A percentile compares a stretch with the other conserved stretches of the same genome.
phyloP scores from a whole-genome alignment of 2,113 vertebrate species.

The Rhynchopsitta pachyrhyncha region DNA sequence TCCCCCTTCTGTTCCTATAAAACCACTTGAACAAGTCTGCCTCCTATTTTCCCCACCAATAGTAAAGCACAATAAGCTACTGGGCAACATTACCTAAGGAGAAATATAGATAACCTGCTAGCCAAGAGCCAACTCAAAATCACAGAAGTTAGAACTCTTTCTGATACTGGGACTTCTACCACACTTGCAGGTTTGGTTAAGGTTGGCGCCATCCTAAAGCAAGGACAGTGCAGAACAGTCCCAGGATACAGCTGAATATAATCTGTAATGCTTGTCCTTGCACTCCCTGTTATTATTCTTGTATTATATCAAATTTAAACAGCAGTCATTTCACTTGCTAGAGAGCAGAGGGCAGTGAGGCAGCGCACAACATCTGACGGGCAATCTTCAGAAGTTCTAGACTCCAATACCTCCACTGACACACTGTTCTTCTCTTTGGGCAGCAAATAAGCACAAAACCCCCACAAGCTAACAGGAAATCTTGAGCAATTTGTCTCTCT shows the following conservation, averaged over 20 bases:
- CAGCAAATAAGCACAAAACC: neutral
- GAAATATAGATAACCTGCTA: neutral
- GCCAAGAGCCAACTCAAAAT: neutral
- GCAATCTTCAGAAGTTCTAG: neutral
- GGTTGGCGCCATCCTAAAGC: neutral
- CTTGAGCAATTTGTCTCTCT: neutral
- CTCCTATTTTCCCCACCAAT: neutral
- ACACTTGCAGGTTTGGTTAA: neutral
- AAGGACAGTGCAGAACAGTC: neutral
- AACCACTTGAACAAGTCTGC: neutral
- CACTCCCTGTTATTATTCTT: neutral
- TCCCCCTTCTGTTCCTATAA: neutral
- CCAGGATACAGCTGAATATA: neutral
- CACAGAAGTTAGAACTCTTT: neutral
- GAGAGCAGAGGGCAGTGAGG: neutral
- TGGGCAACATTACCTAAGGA: neutral
- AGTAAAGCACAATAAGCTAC: neutral
- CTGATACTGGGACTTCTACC: neutral
- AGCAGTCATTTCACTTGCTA: neutral
- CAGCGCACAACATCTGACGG: accelerated
- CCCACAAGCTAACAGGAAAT: neutral
- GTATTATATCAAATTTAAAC: neutral
- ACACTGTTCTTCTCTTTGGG: neutral
- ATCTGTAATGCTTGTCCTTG: neutral
- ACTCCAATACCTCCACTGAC: too few relatives aligned